Evolutionary conservation across 2,113 vertebrate species (phyloP).

Genomic region (Chrysemys picta): DNA sequence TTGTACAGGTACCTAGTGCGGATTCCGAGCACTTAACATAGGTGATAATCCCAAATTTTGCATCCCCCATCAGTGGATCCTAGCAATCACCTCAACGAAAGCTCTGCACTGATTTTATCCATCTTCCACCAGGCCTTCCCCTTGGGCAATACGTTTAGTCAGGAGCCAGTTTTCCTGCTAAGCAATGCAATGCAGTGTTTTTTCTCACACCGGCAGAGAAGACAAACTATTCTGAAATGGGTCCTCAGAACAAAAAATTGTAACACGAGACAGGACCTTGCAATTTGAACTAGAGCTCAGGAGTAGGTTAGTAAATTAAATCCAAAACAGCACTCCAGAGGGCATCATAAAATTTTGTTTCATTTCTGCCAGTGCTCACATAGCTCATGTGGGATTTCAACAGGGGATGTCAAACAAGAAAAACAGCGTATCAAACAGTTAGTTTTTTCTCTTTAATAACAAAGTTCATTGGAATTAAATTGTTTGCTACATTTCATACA

Average conservation of each 20-base stretch:
- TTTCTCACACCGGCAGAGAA: neutral
- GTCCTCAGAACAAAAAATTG: no score
- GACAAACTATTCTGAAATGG: no score
- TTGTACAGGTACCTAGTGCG: neutral
- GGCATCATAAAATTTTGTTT: neutral
- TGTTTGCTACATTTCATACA: neutral
- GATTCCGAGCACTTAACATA: neutral
- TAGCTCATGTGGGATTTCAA: neutral
- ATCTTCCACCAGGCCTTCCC: neutral
- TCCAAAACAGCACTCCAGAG: accelerated
- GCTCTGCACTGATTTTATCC: neutral
- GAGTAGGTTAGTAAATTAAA: neutral
- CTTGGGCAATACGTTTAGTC: neutral
- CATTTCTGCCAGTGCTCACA: neutral
- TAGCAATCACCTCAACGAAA: neutral
- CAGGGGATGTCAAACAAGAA: neutral
- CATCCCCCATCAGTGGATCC: neutral
- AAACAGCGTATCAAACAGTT: neutral
- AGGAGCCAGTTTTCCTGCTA: neutral
- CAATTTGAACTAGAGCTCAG: neutral
- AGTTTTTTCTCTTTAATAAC: neutral
- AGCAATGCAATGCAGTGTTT: neutral
- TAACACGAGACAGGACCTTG: accelerated
- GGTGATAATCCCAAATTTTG: neutral
- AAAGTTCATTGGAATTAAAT: neutral